Evolutionary conservation across 2,888 invertebrate species (phyloP), one percentile per base, ranked within the genome.

Genomic region (Norana najaformis): DNA sequence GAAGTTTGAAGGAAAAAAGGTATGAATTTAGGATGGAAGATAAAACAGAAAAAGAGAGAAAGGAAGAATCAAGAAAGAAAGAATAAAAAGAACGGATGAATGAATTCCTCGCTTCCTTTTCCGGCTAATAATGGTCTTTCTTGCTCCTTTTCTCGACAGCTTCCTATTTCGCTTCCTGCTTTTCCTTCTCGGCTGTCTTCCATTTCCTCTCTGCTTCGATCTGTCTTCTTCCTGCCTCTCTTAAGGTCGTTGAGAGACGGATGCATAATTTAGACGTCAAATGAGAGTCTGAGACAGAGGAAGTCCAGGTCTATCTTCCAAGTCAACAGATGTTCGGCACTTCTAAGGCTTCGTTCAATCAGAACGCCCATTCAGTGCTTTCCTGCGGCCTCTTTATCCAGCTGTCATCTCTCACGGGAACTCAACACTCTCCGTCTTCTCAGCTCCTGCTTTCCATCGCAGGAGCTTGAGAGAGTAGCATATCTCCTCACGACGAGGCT

Each of bases 1-100:
- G 47, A 88, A 88, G 88, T n/a, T 82, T 16, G 83, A 90, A 53
- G 41, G 39, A 88, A n/a, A 53, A 37, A 88, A 88, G 35, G 90
- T 38, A 39, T 39, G 82, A n/a, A 30, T 36, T n/a, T 35, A 38
- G n/a, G n/a, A n/a, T n/a, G n/a, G n/a, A n/a, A n/a, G n/a, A n/a
- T n/a, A n/a, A n/a, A n/a, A n/a, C n/a, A n/a, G n/a, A n/a, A n/a
- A n/a, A n/a, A n/a, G n/a, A n/a, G n/a, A n/a, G n/a, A n/a, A n/a
- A n/a, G n/a, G n/a, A n/a, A n/a, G n/a, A n/a, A n/a, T n/a, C n/a
- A n/a, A n/a, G n/a, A n/a, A n/a, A n/a, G n/a, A n/a, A n/a, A n/a
- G n/a, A n/a, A n/a, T n/a, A n/a, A n/a, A n/a, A n/a, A n/a, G n/a
- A n/a, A n/a, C n/a, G n/a, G n/a, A n/a, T n/a, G n/a, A 23, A 53